These are phyloP conservation scores for Cricetomys ansorgei DNA, from an alignment of 2,113 vertebrate genomes.

Conservation along the genomic window DNA sequence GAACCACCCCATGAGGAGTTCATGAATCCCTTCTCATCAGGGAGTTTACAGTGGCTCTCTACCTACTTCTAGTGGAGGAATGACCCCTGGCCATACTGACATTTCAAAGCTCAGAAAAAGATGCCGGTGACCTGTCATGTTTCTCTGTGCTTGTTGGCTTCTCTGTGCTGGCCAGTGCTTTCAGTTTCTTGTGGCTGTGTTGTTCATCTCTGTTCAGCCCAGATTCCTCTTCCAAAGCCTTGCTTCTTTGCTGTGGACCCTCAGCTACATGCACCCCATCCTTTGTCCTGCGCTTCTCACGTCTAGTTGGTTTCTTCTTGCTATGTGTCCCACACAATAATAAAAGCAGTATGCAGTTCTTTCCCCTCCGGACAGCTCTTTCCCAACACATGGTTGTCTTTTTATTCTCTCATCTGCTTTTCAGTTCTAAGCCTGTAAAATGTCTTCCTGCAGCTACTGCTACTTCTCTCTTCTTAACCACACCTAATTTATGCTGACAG, in stretches of 20 bases:
- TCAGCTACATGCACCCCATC: not conserved
- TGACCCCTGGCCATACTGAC: not conserved
- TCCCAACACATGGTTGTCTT: not conserved
- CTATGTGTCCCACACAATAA: not conserved
- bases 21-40: not conserved
- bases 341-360: not conserved
- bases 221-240: not conserved
- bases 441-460: constrained; percentile 12
- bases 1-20: not conserved
- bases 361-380: not conserved
- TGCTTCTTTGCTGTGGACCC: not conserved
- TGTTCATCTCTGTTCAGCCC: not conserved
- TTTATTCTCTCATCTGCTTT: not conserved
- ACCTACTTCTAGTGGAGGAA: not conserved
- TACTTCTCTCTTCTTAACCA: constrained; percentile 36
- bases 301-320: not conserved
- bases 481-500: constrained; percentile 62
- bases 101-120: constrained; percentile 14
- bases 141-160: not conserved
- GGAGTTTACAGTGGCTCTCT: not conserved
- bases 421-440: not conserved
- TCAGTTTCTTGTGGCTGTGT: not conserved
- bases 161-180: not conserved
- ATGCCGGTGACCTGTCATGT: not conserved
- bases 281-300: constrained; percentile 13